phyloP scores from a whole-genome alignment of 2,797 vertebrate genomes.

The Tenualosa thibaudeaui region DNA sequence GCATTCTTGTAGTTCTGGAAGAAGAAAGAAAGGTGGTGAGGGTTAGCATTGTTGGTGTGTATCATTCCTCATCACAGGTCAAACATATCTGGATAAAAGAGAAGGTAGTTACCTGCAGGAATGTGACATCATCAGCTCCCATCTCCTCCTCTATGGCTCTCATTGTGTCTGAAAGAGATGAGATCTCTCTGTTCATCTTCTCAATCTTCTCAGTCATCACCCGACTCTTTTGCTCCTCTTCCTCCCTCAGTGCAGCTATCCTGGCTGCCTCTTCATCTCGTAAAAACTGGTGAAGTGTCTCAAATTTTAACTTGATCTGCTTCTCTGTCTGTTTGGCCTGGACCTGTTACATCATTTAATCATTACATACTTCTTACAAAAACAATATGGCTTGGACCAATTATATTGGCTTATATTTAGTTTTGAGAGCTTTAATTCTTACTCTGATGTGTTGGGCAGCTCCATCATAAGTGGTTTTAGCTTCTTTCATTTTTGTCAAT shows the following conservation, averaged over 20 bases:
- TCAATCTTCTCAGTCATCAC: not conserved
- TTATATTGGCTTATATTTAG: no score
- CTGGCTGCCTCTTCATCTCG: conserved; percentile 2
- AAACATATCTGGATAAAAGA: no score
- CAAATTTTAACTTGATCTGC: not conserved
- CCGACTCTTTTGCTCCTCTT: not conserved
- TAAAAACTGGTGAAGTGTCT: not conserved
- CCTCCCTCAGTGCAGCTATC: conserved; percentile 6
- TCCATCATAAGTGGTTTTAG: no score
- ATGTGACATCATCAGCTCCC: no score
- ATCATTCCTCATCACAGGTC: no score
- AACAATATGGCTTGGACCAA: not conserved
- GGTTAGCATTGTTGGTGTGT: no score
- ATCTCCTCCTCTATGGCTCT: not conserved
- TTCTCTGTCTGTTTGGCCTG: not conserved
- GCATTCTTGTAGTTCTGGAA: no score
- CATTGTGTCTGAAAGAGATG: not conserved
- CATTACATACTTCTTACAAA: not conserved
- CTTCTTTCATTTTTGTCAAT: no score
- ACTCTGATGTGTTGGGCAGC: no score
- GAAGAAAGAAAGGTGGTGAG: no score
- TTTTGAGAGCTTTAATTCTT: not conserved
- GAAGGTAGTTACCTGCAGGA: no score
- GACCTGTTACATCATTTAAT: not conserved
- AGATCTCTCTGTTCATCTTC: not conserved